A percentile compares a stretch with the other conserved stretches of the same genome.
Evolutionary conservation across 2,797 vertebrate species (phyloP).

Genomic region (Onychomys torridus): DNA sequence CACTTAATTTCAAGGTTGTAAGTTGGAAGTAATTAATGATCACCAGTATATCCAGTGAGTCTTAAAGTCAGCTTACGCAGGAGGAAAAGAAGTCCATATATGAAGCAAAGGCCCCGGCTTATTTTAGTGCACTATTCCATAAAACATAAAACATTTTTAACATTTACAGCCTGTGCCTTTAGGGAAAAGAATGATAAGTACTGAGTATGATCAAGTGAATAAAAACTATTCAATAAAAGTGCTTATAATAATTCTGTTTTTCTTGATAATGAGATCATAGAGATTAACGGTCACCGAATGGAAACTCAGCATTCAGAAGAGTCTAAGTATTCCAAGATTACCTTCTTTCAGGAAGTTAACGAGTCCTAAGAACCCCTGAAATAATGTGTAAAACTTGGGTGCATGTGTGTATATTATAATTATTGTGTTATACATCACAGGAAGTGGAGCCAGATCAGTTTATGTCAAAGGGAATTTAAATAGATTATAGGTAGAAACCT

Average conservation of each 20-base stretch:
- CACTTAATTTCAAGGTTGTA: conserved; percentile 43
- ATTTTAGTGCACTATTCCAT: neutral
- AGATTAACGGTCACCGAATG: neutral
- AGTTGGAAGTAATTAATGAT: conserved; percentile 57
- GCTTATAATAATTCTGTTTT: neutral
- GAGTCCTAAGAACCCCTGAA: neutral
- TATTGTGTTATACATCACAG: neutral
- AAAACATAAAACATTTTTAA: conserved; percentile 54
- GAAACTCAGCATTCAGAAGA: neutral
- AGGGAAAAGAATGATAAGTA: neutral
- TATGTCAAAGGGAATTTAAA: neutral
- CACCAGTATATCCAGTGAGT: neutral
- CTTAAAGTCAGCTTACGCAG: neutral
- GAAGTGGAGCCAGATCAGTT: neutral
- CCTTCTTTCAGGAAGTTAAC: neutral
- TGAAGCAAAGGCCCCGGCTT: neutral
- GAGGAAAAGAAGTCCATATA: conserved; percentile 13
- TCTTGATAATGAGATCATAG: neutral
- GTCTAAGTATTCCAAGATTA: neutral
- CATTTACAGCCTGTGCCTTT: neutral
- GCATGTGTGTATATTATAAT: neutral
- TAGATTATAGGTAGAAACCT: neutral
- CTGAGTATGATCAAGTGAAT: neutral
- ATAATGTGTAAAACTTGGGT: neutral
- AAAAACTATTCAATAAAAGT: neutral